These are phyloP conservation scores for Kryptopterus vitreolus DNA, from an alignment of 2,797 vertebrate species.

Conservation along the genomic window DNA sequence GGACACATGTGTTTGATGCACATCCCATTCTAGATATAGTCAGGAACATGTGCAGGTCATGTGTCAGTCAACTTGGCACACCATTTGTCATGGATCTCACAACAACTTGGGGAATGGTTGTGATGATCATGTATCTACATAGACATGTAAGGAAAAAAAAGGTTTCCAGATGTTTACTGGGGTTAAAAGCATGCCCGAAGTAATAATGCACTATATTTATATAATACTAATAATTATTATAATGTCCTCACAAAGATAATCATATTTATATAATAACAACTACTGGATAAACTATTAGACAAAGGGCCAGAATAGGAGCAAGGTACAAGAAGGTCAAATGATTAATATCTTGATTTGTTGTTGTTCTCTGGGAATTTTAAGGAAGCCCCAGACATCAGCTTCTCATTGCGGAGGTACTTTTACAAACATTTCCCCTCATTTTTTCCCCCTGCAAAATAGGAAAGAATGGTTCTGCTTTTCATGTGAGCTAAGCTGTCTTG, in stretches of 20 bases:
- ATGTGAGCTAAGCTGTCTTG: slow-evolving; percentile 20
- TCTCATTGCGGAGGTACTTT: slow-evolving; percentile 5
- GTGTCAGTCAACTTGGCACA: too few relatives aligned
- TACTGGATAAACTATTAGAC: neutral
- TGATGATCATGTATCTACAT: neutral
- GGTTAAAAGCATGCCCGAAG: too few relatives aligned
- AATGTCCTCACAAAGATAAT: neutral
- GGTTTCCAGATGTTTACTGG: too few relatives aligned
- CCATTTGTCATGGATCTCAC: too few relatives aligned
- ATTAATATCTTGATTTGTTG: neutral
- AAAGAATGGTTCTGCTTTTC: slow-evolving; percentile 45
- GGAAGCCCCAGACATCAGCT: slow-evolving; percentile 15
- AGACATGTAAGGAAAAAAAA: neutral
- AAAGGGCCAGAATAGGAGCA: neutral
- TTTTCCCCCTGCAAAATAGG: slow-evolving; percentile 37
- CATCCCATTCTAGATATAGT: too few relatives aligned
- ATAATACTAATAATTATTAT: neutral
- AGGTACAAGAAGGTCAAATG: neutral
- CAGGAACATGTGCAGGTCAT: too few relatives aligned
- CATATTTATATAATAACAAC: neutral
- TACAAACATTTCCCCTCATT: neutral
- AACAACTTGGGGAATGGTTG: neutral
- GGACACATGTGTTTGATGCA: neutral
- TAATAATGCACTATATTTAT: neutral
- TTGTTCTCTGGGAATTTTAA: neutral